These are phyloP conservation scores for Oscheius myriophilus DNA, from an alignment of 2,888 invertebrate species.

Conservation along the genomic window DNA sequence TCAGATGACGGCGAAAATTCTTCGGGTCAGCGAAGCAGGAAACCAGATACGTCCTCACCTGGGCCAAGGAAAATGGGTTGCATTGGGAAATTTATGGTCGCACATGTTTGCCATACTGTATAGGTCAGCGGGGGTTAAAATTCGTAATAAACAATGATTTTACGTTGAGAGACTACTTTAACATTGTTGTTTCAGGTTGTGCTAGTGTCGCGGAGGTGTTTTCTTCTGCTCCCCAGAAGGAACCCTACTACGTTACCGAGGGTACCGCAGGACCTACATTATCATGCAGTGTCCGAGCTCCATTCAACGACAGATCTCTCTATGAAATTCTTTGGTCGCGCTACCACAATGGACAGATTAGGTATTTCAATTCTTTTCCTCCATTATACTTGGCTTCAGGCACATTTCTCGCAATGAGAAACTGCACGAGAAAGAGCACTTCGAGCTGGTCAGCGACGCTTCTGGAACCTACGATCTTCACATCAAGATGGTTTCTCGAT, in stretches of 20 bases:
- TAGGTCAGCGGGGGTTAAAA: too few species aligned
- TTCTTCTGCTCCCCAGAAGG: conserved; percentile 44
- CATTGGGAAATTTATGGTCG: not conserved
- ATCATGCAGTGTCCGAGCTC: conserved; percentile 51
- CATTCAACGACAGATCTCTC: conserved; percentile 34
- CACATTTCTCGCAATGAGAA: conserved; percentile 48
- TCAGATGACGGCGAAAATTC: conserved; percentile 25
- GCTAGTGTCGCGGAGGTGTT: conserved; percentile 77
- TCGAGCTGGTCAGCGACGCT: conserved; percentile 44
- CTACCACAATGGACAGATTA: conserved; percentile 47
- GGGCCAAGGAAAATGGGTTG: not conserved
- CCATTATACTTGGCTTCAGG: conserved; percentile 34
- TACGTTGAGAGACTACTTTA: too few species aligned
- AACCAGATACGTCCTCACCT: conserved; percentile 21
- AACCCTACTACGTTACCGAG: conserved; percentile 63
- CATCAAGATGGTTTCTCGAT: conserved; percentile 76
- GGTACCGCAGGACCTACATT: conserved; percentile 55
- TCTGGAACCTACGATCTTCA: conserved; percentile 86
- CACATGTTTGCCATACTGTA: too few species aligned
- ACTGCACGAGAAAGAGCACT: conserved; percentile 48
- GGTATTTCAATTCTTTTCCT: conserved; percentile 26
- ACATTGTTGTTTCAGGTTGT: conserved; percentile 8
- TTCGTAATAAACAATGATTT: too few species aligned
- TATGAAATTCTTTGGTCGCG: conserved; percentile 53
- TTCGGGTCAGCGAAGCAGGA: conserved; percentile 22